Evolutionary conservation across 2,888 invertebrate genomes (phyloP).

Genomic region (Rhorus exstirpatorius): DNA sequence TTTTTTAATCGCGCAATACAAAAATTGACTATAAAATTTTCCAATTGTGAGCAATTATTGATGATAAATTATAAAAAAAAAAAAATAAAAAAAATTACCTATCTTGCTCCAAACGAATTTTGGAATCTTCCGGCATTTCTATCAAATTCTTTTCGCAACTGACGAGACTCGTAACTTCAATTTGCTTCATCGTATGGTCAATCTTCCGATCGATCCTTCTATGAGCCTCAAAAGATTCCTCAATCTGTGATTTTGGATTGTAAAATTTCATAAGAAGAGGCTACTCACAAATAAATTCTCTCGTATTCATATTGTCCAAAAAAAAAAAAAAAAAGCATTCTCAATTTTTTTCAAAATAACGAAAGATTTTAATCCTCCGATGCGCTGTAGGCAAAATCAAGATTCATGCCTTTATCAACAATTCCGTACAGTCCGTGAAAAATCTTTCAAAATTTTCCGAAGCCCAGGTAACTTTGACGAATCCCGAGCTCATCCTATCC

Average conservation of each 20-base stretch:
- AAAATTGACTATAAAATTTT: too few relatives aligned
- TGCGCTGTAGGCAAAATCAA: not conserved
- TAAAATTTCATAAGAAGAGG: slow-evolving; percentile 56
- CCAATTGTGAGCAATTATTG: not conserved
- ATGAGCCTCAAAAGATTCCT: slow-evolving; percentile 86
- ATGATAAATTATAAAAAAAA: not conserved
- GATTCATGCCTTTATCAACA: slow-evolving; percentile 20
- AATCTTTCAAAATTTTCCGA: slow-evolving; percentile 90
- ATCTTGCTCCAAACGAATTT: slow-evolving; percentile 38
- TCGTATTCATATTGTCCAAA: too few relatives aligned
- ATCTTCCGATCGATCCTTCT: slow-evolving; percentile 92
- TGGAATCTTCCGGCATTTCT: slow-evolving; percentile 42
- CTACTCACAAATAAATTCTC: not conserved
- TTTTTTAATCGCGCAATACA: too few relatives aligned
- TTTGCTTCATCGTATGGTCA: slow-evolving; percentile 90
- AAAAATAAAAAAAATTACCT: slow-evolving; percentile 26
- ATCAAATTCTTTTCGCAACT: slow-evolving; percentile 4
- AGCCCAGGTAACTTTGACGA: slow-evolving; percentile 90
- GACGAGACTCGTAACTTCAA: slow-evolving; percentile 85
- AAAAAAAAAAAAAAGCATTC: too few relatives aligned
- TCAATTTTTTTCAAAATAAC: too few relatives aligned
- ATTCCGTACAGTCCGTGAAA: slow-evolving; percentile 88
- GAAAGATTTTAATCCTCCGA: too few relatives aligned
- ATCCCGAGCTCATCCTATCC: slow-evolving; percentile 90
- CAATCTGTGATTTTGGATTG: slow-evolving; percentile 88